Conservation (phyloP, 2,888 invertebrate species). For the Dioctria linearis region DNA sequence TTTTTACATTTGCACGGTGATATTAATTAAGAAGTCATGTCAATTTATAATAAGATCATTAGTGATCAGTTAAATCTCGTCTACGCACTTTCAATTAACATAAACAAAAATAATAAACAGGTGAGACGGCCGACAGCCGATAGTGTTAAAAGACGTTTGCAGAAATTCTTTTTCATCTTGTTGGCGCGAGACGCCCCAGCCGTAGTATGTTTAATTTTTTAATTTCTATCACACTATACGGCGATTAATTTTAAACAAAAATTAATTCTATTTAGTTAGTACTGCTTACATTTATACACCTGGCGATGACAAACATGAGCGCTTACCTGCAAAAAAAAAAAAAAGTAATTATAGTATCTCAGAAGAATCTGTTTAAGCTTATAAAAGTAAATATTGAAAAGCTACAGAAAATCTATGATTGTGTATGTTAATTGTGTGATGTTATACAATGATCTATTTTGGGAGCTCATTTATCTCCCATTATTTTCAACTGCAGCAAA, state of each 20-base stretch:
- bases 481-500: no score
- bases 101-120: conserved; percentile 37
- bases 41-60: conserved; percentile 39
- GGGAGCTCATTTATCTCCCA: no score
- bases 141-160: neutral
- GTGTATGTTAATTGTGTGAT: no score
- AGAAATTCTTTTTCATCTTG: neutral
- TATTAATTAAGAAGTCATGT: conserved; percentile 44
- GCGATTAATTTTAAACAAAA: no score
- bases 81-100: conserved; percentile 19
- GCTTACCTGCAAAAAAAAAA: conserved; percentile 37
- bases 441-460: no score
- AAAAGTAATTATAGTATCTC: neutral
- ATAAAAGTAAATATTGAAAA: no score
- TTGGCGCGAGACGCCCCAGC: no score
- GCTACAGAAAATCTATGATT: no score
- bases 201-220: no score
- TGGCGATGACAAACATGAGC: conserved; percentile 9
- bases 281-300: conserved; percentile 2
- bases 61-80: conserved; percentile 9
- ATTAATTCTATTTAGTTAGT: neutral
- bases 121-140: neutral
- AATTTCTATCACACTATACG: no score
- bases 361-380: neutral
- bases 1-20: neutral